Evolutionary conservation across 2,888 invertebrate species (phyloP).

Genomic region (Chalcis sispes): DNA sequence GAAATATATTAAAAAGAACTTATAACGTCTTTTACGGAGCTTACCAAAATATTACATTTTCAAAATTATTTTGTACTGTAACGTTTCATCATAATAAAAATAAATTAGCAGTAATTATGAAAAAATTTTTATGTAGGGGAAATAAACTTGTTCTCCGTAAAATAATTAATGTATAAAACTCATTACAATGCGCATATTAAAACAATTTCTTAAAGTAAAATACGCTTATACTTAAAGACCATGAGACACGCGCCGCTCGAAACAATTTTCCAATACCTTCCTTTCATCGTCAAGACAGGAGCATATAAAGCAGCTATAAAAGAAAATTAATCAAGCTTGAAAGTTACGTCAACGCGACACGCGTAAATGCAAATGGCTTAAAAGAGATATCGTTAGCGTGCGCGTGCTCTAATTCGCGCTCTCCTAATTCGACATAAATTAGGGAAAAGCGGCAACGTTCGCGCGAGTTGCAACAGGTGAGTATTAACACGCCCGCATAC

Average conservation of each 20-base stretch:
- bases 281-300: not conserved
- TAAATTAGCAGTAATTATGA: too few species aligned
- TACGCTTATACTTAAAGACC: not conserved
- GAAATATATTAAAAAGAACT: too few species aligned
- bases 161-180: too few species aligned
- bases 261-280: constrained; percentile 5
- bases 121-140: too few species aligned
- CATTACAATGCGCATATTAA: too few species aligned
- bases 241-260: not conserved
- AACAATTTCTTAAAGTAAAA: not conserved
- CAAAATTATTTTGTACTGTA: too few species aligned
- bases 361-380: constrained; percentile 24
- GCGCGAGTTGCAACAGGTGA: constrained; percentile 50
- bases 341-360: not conserved
- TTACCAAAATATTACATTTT: too few species aligned
- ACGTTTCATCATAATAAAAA: too few species aligned
- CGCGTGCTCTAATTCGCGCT: not conserved
- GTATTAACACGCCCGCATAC: constrained; percentile 4
- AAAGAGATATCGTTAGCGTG: not conserved
- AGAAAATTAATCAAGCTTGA: not conserved
- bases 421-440: constrained; percentile 42
- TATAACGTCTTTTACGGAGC: too few species aligned
- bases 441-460: constrained; percentile 24
- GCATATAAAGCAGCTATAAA: not conserved
- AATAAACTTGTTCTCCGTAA: too few species aligned